Conservation (phyloP, 2,113 vertebrate genomes). For the Osmerus eperlanus region DNA sequence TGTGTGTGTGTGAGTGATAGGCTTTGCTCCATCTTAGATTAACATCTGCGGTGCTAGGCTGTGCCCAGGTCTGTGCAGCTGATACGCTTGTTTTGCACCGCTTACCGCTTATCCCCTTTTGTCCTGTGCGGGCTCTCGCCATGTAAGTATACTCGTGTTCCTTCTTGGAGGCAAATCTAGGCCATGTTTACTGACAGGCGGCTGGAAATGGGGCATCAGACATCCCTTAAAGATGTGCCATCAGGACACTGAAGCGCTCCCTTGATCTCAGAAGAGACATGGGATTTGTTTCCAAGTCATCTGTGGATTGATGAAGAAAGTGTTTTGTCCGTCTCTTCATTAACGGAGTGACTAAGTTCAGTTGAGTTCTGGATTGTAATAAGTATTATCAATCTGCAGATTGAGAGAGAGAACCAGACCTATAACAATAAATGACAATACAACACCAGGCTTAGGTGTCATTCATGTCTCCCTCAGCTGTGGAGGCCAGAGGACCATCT, state of each 20-base stretch:
- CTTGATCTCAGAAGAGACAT: conserved; percentile 14
- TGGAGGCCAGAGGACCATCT: too few relatives aligned
- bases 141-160: conserved; percentile 9
- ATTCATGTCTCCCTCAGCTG: too few relatives aligned
- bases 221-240: conserved; percentile 30
- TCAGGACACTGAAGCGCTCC: conserved; percentile 19
- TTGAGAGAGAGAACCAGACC: too few relatives aligned
- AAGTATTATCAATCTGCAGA: too few relatives aligned
- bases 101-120: not conserved
- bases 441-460: too few relatives aligned
- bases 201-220: conserved; percentile 38
- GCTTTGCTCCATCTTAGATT: conserved; percentile 7
- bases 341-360: too few relatives aligned
- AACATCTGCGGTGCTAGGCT: conserved; percentile 1
- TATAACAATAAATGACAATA: too few relatives aligned
- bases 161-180: conserved; percentile 26
- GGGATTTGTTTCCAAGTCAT: conserved; percentile 26
- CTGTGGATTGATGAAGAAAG: not conserved
- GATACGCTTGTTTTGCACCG: conserved; percentile 9
- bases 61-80: conserved; percentile 7
- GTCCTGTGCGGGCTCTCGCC: conserved; percentile 17
- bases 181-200: conserved; percentile 39
- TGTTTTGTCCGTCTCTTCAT: too few relatives aligned
- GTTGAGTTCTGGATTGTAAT: too few relatives aligned
- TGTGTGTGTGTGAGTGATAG: not conserved